phyloP scores from a whole-genome alignment of 1,140 invertebrate species.

The Portunus trituberculatus region DNA sequence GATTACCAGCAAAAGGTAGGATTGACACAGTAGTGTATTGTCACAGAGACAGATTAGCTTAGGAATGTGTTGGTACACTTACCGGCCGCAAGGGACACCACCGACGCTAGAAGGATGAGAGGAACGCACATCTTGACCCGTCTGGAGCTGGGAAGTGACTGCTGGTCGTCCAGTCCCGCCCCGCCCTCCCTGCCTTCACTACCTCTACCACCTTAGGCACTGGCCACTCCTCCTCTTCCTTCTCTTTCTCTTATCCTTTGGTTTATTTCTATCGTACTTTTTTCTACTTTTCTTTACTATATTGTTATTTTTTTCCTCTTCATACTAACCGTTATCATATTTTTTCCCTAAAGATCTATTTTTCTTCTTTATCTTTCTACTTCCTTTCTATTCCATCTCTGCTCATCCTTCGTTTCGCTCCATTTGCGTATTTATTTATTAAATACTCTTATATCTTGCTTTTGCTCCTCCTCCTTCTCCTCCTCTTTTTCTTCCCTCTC shows the following conservation, averaged over 20 bases:
- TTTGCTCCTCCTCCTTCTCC: not conserved
- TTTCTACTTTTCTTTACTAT: not conserved
- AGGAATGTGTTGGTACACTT: not conserved
- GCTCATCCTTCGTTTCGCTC: not conserved
- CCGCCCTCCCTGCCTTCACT: not conserved
- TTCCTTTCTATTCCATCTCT: not conserved
- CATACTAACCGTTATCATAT: not conserved
- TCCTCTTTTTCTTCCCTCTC: not conserved
- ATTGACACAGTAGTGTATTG: too few species aligned
- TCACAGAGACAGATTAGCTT: too few species aligned
- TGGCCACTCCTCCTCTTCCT: not conserved
- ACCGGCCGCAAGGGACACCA: not conserved
- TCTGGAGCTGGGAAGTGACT: not conserved
- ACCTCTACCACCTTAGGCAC: not conserved
- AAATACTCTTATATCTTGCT: not conserved
- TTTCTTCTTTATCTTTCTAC: not conserved
- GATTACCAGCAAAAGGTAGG: too few species aligned
- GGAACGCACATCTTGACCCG: not conserved
- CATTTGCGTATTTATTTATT: not conserved
- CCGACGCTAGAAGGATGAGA: not conserved
- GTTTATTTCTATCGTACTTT: not conserved
- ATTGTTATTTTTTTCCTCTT: not conserved
- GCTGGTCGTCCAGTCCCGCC: not conserved
- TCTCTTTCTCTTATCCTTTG: not conserved
- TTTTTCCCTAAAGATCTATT: not conserved